Evolutionary conservation across 2,888 invertebrate genomes (phyloP).

Genomic region (Chrysodeixis includens): DNA sequence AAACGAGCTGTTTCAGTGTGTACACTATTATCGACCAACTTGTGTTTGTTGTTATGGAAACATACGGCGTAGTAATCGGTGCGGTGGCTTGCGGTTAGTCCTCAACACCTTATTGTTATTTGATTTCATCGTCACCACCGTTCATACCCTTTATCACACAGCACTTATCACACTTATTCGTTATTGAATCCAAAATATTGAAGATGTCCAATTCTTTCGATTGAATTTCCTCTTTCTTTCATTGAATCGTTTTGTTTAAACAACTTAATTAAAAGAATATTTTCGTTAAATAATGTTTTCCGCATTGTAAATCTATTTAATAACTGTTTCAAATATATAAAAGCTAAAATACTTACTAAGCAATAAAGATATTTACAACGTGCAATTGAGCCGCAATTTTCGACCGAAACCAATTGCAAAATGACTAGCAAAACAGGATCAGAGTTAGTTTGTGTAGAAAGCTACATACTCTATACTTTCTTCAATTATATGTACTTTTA

Average conservation of each 20-base stretch:
- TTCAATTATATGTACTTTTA: too few species aligned
- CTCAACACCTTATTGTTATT: background rate
- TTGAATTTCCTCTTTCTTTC: background rate
- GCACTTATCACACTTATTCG: background rate
- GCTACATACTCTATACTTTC: background rate
- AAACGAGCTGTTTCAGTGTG: constrained; percentile 40
- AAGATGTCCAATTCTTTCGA: background rate
- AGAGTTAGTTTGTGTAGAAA: background rate
- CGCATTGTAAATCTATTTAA: background rate
- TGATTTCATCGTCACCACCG: background rate
- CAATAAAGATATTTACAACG: background rate
- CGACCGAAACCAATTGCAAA: background rate
- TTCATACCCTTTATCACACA: background rate
- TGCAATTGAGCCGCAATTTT: background rate
- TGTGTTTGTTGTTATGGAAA: constrained; percentile 21
- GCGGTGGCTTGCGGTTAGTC: background rate
- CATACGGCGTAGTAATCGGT: constrained; percentile 18
- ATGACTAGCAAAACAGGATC: background rate
- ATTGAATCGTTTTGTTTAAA: background rate
- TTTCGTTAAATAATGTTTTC: background rate
- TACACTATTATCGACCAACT: constrained; percentile 30
- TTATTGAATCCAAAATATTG: background rate
- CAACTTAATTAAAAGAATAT: background rate
- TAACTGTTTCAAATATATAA: background rate
- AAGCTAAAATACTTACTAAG: background rate